A percentile compares a stretch with the other conserved stretches of the same genome.
These are phyloP conservation scores for Drosophila subquinaria DNA, from an alignment of 2,888 invertebrate species.

Conservation along the genomic window DNA sequence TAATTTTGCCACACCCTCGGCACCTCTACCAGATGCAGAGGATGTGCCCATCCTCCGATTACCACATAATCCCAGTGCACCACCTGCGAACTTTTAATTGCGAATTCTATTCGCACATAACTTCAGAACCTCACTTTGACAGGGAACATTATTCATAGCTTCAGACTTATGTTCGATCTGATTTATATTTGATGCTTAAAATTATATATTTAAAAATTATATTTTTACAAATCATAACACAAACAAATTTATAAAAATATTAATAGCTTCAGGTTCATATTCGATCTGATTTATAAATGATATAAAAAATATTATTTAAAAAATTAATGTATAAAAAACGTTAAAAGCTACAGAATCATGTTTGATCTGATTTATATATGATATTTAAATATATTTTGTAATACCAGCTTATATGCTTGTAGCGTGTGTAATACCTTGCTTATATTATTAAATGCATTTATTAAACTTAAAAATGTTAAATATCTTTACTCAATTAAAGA, in stretches of 20 bases:
- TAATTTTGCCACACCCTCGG: slow-evolving; percentile 67
- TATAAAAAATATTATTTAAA: too few species aligned
- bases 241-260: too few species aligned
- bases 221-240: too few species aligned
- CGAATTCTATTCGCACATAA: neutral
- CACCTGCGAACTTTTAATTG: slow-evolving; percentile 8
- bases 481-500: neutral
- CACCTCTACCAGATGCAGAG: slow-evolving; percentile 32
- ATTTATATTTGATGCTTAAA: neutral
- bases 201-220: neutral
- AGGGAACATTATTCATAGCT: neutral
- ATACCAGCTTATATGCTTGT: neutral
- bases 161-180: neutral
- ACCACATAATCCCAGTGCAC: slow-evolving; percentile 43
- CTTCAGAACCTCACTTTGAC: neutral
- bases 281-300: too few species aligned
- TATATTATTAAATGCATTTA: slow-evolving; percentile 7
- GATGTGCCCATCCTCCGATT: slow-evolving; percentile 24
- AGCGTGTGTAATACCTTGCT: neutral
- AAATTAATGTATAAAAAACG: neutral
- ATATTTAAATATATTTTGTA: neutral
- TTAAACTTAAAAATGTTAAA: neutral
- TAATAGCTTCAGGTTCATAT: too few species aligned
- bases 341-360: neutral
- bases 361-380: neutral